Evolutionary conservation across 2,888 invertebrate species (phyloP).

Genomic region (Acrocera orbiculus): DNA sequence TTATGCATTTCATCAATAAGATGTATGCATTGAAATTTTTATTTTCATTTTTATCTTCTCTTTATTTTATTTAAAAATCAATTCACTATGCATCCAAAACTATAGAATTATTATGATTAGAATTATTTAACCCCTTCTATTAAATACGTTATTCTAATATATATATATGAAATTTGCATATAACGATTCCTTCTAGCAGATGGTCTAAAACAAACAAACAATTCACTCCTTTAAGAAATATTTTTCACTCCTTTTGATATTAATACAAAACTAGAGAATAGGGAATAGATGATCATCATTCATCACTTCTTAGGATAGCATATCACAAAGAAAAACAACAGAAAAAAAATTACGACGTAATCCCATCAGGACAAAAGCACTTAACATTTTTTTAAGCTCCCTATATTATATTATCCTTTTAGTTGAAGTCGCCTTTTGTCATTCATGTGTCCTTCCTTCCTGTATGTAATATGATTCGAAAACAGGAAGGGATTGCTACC

Average conservation of each 20-base stretch:
- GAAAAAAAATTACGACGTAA: not conserved
- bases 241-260: constrained; percentile 5
- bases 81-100: no score
- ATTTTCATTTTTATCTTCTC: no score
- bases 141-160: not conserved
- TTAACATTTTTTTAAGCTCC: constrained; percentile 1
- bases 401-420: no score
- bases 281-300: constrained; percentile 2
- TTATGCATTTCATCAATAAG: no score
- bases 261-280: constrained; percentile 2
- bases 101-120: no score
- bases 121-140: no score
- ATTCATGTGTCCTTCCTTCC: constrained; percentile 6
- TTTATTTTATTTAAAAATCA: no score
- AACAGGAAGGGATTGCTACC: no score
- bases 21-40: no score
- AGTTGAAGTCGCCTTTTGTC: no score
- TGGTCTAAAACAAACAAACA: constrained; percentile 15
- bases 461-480: no score
- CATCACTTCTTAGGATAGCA: constrained; percentile 4
- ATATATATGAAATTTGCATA: constrained; percentile 3
- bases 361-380: constrained; percentile 4
- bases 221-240: constrained; percentile 8
- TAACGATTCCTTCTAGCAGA: constrained; percentile 10
- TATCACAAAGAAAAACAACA: constrained; percentile 2